Conservation (phyloP, 2,797 vertebrate genomes). For the Sebastes vulpes region DNA sequence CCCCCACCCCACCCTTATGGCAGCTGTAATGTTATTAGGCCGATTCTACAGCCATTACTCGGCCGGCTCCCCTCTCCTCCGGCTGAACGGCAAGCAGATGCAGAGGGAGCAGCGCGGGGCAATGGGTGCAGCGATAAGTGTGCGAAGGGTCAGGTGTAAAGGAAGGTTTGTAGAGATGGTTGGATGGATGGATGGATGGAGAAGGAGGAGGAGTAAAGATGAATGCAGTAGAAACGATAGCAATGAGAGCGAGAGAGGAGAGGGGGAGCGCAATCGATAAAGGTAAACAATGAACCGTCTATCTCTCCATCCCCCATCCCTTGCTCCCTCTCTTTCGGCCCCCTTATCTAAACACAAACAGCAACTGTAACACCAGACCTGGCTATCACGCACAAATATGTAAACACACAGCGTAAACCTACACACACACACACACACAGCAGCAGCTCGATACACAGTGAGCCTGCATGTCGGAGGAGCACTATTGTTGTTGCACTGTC, state of each 20-base stretch:
- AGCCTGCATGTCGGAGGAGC: conserved; percentile 21
- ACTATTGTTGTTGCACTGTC: conserved; percentile 65
- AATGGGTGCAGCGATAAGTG: conserved; percentile 50
- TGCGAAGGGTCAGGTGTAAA: conserved; percentile 56
- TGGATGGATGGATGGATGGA: not conserved
- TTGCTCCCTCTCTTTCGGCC: conserved; percentile 26
- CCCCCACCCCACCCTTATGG: conserved; percentile 69
- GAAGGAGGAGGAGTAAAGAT: not conserved
- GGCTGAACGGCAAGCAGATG: conserved; percentile 50
- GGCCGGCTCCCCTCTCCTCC: conserved; percentile 20
- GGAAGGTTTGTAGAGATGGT: conserved; percentile 20
- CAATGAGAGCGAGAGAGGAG: conserved; percentile 17
- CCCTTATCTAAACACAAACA: conserved; percentile 73
- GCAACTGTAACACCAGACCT: conserved; percentile 51
- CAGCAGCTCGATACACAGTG: conserved; percentile 16
- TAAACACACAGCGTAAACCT: conserved; percentile 23
- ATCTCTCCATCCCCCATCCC: conserved; percentile 38
- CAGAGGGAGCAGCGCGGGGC: conserved; percentile 43
- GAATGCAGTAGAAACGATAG: conserved; percentile 15
- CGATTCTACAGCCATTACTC: conserved; percentile 78
- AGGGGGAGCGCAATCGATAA: conserved; percentile 58
- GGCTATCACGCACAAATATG: conserved; percentile 36
- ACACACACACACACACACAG: not conserved
- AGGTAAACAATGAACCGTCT: conserved; percentile 72
- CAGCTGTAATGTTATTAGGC: conserved; percentile 84